Percentiles rank a stretch among this genome's conserved stretches.
Conservation (phyloP, 1,140 invertebrate species). For the Drosophila ohnishii region DNA sequence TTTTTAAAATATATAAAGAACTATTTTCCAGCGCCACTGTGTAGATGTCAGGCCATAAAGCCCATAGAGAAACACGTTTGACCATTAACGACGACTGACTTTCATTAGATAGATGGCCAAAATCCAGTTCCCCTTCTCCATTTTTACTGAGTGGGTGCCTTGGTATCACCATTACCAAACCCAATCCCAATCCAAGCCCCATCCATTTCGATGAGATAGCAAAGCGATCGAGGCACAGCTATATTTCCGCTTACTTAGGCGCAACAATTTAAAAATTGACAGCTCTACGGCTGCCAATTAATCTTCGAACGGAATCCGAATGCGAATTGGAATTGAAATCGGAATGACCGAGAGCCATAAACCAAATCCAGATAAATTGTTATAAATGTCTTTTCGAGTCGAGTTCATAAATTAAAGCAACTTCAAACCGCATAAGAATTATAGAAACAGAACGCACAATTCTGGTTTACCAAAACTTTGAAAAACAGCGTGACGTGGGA, state of each 20-base stretch:
- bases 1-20: not conserved
- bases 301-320: slow-evolving; percentile 51
- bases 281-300: slow-evolving; percentile 67
- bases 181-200: not conserved
- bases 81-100: slow-evolving; percentile 53
- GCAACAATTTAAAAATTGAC: slow-evolving; percentile 71
- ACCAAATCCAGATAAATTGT: slow-evolving; percentile 76
- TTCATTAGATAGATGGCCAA: slow-evolving; percentile 50
- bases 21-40: slow-evolving; percentile 41
- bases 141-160: slow-evolving; percentile 44
- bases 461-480: slow-evolving; percentile 26
- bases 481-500: slow-evolving; percentile 22
- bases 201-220: slow-evolving; percentile 11
- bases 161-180: slow-evolving; percentile 14
- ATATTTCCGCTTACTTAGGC: slow-evolving; percentile 78
- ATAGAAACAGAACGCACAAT: slow-evolving; percentile 8
- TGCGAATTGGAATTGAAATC: slow-evolving; percentile 23
- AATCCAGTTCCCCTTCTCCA: slow-evolving; percentile 57
- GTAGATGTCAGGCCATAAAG: slow-evolving; percentile 37
- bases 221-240: slow-evolving; percentile 13
- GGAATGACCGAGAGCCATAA: slow-evolving; percentile 42
- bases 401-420: slow-evolving; percentile 74
- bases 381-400: slow-evolving; percentile 73
- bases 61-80: slow-evolving; percentile 59
- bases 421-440: slow-evolving; percentile 16